Base-by-base conservation (phyloP, 2,888 invertebrate species). In the Eristalis pertinax region DNA sequence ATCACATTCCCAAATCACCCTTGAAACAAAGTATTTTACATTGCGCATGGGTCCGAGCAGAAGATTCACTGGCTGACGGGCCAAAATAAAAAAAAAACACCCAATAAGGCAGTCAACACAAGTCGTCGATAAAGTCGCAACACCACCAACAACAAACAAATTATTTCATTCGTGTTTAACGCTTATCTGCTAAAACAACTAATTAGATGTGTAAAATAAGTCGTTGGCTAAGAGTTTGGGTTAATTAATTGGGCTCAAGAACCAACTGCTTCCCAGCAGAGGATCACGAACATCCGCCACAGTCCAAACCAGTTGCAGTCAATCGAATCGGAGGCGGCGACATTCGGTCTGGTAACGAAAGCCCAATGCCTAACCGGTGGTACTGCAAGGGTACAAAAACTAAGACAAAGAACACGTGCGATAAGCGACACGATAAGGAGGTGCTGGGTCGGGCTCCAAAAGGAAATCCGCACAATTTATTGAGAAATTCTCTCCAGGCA, bases 201-300 rank as follows among this genome's bases (percentile, higher is more conserved):
- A 91, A 91, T 91, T 91, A 91, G 92, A 91, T 91, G 91, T 91
- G 91, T 92, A 91, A 91, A 91, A 91, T 91, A 91, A 89, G 89
- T 89, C 89, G 90, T 89, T 88, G 89, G 89, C 87, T 89, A 88
- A 90, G 84, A 89, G 89, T 89, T 89, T 83, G 87, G 82, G 88
- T 89, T 90, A 90, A 89, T 90, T 90, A 90, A 89, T 89, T 89
- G 88, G 83, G 68, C 68, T 72, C 65, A 75, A 62, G 84, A 76
- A 64, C 68, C 83, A 79, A 72, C 86, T 65, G 67, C 73, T 29
- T 56, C 50, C 56, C 76, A 62, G 60, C 32, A 41, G n/a, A 65
- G 58, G 24, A 26, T 58, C 76, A 58, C 32, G 63, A 78, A 19
- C 50, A 8, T 50, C 50, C 1, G 50, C 7, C 19, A 50, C 50